Percentiles rank a stretch among this genome's conserved stretches.
Conservation (phyloP, 2,888 invertebrate genomes). For the Nasonovia ribisnigri region DNA sequence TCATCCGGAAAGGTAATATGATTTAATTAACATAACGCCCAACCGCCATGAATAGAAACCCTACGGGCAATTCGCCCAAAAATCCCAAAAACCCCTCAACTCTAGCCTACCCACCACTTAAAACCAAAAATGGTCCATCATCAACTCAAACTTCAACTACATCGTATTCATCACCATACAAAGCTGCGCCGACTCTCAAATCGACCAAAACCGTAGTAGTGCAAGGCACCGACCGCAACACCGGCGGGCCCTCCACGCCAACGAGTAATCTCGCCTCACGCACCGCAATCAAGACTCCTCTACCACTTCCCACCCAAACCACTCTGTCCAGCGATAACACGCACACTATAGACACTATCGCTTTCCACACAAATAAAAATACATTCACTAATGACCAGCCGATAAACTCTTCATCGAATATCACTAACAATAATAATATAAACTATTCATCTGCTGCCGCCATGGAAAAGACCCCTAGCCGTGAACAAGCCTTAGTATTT, state of each 20-base stretch:
- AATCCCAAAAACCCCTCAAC: not conserved
- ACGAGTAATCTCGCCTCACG: not conserved
- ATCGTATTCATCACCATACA: not conserved
- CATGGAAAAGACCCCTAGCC: too few species aligned
- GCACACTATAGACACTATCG: not conserved
- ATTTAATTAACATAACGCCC: not conserved
- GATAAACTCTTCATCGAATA: not conserved
- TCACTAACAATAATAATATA: not conserved
- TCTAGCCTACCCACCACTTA: not conserved
- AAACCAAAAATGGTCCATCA: not conserved
- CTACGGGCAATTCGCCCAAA: slow-evolving; percentile 18
- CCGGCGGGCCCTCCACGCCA: not conserved
- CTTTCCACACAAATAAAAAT: not conserved
- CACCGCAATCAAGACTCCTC: not conserved
- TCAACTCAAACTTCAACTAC: not conserved
- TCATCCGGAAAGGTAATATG: not conserved
- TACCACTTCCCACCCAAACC: not conserved
- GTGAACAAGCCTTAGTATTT: too few species aligned
- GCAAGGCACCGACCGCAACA: not conserved
- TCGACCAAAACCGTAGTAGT: not conserved
- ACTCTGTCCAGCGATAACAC: not conserved
- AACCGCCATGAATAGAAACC: not conserved
- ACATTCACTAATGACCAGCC: not conserved
- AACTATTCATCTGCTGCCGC: not conserved
- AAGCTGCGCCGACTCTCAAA: not conserved